Conservation (phyloP, 2,888 invertebrate genomes). For the Eupithecia subfuscata region DNA sequence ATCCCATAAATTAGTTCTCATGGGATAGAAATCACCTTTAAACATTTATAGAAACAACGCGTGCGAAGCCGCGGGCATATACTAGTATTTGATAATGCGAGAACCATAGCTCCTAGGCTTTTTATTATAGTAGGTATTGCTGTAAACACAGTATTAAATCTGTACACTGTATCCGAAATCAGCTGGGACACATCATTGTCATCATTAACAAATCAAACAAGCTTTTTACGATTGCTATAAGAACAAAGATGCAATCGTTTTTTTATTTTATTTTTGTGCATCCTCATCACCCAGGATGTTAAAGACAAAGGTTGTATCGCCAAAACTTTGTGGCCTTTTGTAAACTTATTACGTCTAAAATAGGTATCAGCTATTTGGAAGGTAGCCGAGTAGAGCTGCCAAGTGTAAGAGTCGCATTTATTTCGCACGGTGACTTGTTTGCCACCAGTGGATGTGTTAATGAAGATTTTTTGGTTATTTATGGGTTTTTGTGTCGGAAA, state of each 20-base stretch:
- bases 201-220: background rate
- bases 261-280: background rate
- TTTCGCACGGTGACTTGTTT: slow-evolving; percentile 37
- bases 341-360: slow-evolving; percentile 8
- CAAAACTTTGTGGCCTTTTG: background rate
- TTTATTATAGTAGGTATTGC: no score
- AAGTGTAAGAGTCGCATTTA: slow-evolving; percentile 33
- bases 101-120: no score
- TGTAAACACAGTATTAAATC: no score
- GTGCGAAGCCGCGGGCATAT: no score
- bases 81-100: no score
- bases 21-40: no score
- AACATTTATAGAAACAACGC: no score
- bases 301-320: background rate
- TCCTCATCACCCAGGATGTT: no score
- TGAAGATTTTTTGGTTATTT: slow-evolving; percentile 34
- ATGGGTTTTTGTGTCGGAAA: slow-evolving; percentile 14
- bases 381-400: slow-evolving; percentile 41
- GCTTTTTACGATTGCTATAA: background rate
- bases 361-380: slow-evolving; percentile 16
- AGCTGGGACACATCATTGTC: no score
- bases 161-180: no score
- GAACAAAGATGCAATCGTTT: background rate
- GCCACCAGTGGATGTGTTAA: slow-evolving; percentile 29
- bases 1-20: no score